phyloP scores from a whole-genome alignment of 1,140 invertebrate genomes.

The Drosophila sproati region DNA sequence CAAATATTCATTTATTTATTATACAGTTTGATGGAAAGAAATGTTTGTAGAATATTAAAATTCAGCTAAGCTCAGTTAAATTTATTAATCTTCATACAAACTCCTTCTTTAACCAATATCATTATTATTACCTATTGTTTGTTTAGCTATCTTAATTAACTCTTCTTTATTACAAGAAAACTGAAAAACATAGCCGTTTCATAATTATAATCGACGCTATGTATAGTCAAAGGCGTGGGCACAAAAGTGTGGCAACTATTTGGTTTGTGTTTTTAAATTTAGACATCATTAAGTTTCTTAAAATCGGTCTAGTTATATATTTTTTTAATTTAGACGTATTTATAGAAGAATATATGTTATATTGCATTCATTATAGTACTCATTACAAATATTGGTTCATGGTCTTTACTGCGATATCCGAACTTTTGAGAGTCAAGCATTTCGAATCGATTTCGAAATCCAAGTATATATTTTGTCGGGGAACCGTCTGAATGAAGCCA shows the following conservation, averaged over 20 bases:
- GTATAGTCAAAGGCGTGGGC: slow-evolving; percentile 37
- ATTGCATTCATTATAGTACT: slow-evolving; percentile 3
- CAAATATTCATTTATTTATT: no score
- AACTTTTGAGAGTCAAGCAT: slow-evolving; percentile 40
- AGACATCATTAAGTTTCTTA: slow-evolving; percentile 11
- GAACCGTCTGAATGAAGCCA: slow-evolving; percentile 79
- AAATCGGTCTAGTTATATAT: background rate
- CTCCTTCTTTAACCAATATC: no score
- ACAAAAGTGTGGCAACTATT: slow-evolving; percentile 29
- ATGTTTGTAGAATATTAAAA: no score
- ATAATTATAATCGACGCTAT: slow-evolving; percentile 17
- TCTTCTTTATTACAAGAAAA: background rate
- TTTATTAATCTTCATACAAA: no score
- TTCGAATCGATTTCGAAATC: slow-evolving; percentile 51
- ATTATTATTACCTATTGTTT: no score
- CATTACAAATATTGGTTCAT: slow-evolving; percentile 68
- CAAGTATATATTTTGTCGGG: slow-evolving; percentile 63
- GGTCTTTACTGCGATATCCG: slow-evolving; percentile 53
- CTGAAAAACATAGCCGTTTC: slow-evolving; percentile 13
- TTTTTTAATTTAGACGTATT: slow-evolving; percentile 1
- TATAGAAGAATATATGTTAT: background rate
- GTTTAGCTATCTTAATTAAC: no score
- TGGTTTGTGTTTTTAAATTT: slow-evolving; percentile 24
- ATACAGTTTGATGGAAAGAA: no score
- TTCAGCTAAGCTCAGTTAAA: no score